Percentiles rank a stretch among this genome's conserved stretches.
Evolutionary conservation across 2,888 invertebrate genomes (phyloP).

Genomic region (Epinotia demarniana): DNA sequence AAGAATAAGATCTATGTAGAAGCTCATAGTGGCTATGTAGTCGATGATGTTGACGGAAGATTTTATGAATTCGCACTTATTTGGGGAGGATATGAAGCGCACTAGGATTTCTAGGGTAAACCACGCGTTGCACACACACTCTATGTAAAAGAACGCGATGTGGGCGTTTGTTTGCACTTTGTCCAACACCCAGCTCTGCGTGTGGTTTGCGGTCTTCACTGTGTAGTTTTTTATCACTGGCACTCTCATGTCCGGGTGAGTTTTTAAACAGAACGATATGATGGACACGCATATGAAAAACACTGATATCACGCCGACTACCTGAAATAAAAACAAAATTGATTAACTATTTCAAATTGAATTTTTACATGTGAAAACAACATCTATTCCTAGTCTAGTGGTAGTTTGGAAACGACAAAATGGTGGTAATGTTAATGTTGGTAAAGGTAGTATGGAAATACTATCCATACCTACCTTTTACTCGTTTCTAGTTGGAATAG

Average conservation of each 20-base stretch:
- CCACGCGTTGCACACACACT: slow-evolving; percentile 99
- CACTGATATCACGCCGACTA: slow-evolving; percentile 98
- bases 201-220: slow-evolving; percentile 90
- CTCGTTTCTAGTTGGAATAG: background rate
- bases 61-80: slow-evolving; percentile 97
- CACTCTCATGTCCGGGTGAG: slow-evolving; percentile 99
- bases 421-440: background rate
- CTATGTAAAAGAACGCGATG: slow-evolving; percentile 98
- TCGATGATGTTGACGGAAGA: slow-evolving; percentile 99
- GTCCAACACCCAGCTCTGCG: slow-evolving; percentile 93
- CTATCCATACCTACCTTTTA: background rate
- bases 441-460: background rate
- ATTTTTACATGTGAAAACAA: background rate
- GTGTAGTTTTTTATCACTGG: slow-evolving; percentile 93
- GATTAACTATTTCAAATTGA: background rate
- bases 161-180: slow-evolving; percentile 98
- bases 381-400: background rate
- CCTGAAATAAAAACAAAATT: slow-evolving; percentile 86
- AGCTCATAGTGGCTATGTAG: slow-evolving; percentile 99
- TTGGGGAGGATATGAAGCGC: slow-evolving; percentile 96
- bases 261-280: slow-evolving; percentile 99
- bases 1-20: slow-evolving; percentile 97
- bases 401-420: background rate
- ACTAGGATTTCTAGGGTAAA: slow-evolving; percentile 98
- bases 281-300: slow-evolving; percentile 99